Conservation (phyloP, 2,888 invertebrate genomes). For the Cosmia pyralina region DNA sequence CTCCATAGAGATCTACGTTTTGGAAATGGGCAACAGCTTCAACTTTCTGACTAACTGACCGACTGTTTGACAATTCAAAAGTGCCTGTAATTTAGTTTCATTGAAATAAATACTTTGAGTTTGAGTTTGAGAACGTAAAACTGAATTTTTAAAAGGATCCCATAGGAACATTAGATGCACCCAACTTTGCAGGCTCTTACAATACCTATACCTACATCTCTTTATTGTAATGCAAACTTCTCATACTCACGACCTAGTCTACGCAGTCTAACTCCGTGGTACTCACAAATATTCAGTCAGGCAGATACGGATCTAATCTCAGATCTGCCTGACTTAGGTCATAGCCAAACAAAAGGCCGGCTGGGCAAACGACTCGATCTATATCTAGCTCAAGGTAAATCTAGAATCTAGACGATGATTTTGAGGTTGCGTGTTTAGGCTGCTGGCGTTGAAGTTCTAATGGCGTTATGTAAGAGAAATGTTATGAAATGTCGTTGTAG, state of each 20-base stretch:
- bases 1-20: too few relatives aligned
- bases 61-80: too few relatives aligned
- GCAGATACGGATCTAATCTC: conserved; percentile 24
- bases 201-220: neutral
- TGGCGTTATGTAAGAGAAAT: neutral
- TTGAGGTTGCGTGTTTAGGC: conserved; percentile 23
- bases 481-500: neutral
- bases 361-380: conserved; percentile 8
- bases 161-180: neutral
- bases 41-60: too few relatives aligned
- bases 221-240: neutral
- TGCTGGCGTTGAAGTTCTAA: neutral
- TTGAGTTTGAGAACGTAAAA: neutral
- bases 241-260: neutral
- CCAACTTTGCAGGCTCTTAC: neutral
- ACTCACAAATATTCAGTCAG: conserved; percentile 42
- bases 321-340: conserved; percentile 19
- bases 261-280: neutral
- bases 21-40: too few relatives aligned
- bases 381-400: conserved; percentile 26
- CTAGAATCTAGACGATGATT: conserved; percentile 19
- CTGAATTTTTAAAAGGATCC: neutral
- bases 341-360: conserved; percentile 27
- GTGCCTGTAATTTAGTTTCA: too few relatives aligned
- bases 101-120: too few relatives aligned